phyloP scores from a whole-genome alignment of 2,797 vertebrate genomes.

The Catostomus latipinnis region DNA sequence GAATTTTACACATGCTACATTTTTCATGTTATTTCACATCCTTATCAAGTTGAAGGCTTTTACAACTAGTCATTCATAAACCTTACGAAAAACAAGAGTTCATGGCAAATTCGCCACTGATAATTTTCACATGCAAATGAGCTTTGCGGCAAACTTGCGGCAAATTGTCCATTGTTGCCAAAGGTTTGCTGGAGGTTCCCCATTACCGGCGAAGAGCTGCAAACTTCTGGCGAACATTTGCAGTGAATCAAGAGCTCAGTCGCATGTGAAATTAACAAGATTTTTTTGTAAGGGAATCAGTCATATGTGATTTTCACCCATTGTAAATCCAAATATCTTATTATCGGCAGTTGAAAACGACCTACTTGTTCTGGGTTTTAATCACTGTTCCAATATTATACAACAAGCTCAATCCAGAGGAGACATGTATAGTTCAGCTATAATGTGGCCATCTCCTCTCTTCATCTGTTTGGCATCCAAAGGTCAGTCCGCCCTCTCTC shows the following conservation, averaged over 20 bases:
- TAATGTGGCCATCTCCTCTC: not conserved
- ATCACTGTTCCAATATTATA: not conserved
- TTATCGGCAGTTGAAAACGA: not conserved
- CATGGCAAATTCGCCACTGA: too few species aligned
- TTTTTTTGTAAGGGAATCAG: not conserved
- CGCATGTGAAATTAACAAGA: too few species aligned
- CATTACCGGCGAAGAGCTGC: too few species aligned
- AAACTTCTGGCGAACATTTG: too few species aligned
- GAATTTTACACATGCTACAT: conserved; percentile 1
- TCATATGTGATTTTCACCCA: not conserved
- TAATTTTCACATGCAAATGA: too few species aligned
- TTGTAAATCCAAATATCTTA: conserved; percentile 9
- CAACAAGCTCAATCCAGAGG: not conserved
- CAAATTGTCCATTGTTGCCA: too few species aligned
- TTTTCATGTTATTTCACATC: conserved; percentile 28
- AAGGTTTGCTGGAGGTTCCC: too few species aligned
- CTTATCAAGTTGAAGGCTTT: conserved; percentile 32
- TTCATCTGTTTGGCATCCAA: conserved; percentile 26
- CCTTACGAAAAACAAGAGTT: too few species aligned
- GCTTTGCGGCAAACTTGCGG: too few species aligned
- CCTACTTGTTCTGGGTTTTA: too few species aligned
- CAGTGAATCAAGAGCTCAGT: too few species aligned
- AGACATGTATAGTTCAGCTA: not conserved
- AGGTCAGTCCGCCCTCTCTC: conserved; percentile 33
- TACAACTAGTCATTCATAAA: conserved; percentile 8